These are phyloP conservation scores for Procapra przewalskii DNA, from an alignment of 2,113 vertebrate species.

Conservation along the genomic window DNA sequence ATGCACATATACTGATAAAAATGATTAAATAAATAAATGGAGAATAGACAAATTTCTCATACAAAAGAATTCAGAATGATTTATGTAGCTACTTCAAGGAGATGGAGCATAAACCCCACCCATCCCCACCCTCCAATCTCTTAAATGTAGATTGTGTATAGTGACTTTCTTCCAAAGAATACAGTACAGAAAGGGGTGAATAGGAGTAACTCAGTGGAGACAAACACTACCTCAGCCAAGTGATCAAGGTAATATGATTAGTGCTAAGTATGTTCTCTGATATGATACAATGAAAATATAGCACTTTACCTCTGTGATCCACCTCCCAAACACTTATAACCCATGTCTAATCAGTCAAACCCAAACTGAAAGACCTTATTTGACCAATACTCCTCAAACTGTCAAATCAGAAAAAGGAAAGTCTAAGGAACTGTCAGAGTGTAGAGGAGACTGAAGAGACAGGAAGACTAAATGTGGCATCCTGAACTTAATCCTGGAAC, in stretches of 20 bases:
- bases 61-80: neutral
- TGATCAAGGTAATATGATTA: neutral
- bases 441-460: neutral
- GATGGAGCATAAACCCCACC: neutral
- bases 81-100: neutral
- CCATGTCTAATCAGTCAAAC: neutral
- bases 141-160: neutral
- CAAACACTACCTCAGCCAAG: neutral
- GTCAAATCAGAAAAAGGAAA: neutral
- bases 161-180: neutral
- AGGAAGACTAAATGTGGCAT: neutral
- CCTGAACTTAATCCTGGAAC: neutral
- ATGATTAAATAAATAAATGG: neutral
- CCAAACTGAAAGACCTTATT: neutral
- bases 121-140: neutral
- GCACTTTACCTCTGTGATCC: neutral
- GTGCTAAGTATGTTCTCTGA: neutral
- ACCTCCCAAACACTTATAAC: neutral
- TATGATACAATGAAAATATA: neutral
- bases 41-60: neutral
- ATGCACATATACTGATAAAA: neutral
- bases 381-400: neutral
- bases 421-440: neutral
- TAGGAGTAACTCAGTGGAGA: neutral
- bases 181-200: neutral